phyloP scores from a whole-genome alignment of 2,113 vertebrate species.

The Ancistrus triradiatus region DNA sequence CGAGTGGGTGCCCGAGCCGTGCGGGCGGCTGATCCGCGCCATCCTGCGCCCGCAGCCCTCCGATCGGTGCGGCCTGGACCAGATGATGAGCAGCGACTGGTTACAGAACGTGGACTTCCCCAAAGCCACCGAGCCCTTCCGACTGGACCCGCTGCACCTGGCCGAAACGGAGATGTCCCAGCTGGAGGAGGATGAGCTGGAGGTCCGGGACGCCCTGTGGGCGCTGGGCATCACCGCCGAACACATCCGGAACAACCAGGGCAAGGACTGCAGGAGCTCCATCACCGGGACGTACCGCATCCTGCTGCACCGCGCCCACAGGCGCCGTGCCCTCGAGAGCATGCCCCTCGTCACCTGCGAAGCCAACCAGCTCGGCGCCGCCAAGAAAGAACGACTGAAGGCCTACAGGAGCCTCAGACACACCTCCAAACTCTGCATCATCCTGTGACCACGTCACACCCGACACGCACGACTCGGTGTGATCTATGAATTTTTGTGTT shows the following conservation, averaged over 20 bases:
- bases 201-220: slow-evolving; percentile 78
- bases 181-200: slow-evolving; percentile 78
- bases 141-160: slow-evolving; percentile 82
- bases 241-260: slow-evolving; percentile 85
- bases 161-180: slow-evolving; percentile 64
- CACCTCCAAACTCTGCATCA: slow-evolving; percentile 88
- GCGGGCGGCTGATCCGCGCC: slow-evolving; percentile 80
- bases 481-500: too few relatives aligned
- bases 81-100: slow-evolving; percentile 89
- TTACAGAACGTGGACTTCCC: slow-evolving; percentile 82
- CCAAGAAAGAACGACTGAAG: slow-evolving; percentile 68
- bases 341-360: slow-evolving; percentile 68
- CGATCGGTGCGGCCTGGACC: slow-evolving; percentile 77
- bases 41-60: slow-evolving; percentile 81
- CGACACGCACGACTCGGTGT: too few relatives aligned
- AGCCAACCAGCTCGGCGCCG: slow-evolving; percentile 39
- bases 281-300: slow-evolving; percentile 90
- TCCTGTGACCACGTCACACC: slow-evolving; percentile 74
- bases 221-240: slow-evolving; percentile 83
- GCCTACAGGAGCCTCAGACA: slow-evolving; percentile 76
- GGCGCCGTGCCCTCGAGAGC: slow-evolving; percentile 73
- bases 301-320: slow-evolving; percentile 83
- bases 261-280: slow-evolving; percentile 82
- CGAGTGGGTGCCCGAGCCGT: slow-evolving; percentile 76
- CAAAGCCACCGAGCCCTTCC: slow-evolving; percentile 79